These are phyloP conservation scores for Brachionus sp. DNA, from an alignment of 1,140 invertebrate genomes.

Conservation along the genomic window DNA sequence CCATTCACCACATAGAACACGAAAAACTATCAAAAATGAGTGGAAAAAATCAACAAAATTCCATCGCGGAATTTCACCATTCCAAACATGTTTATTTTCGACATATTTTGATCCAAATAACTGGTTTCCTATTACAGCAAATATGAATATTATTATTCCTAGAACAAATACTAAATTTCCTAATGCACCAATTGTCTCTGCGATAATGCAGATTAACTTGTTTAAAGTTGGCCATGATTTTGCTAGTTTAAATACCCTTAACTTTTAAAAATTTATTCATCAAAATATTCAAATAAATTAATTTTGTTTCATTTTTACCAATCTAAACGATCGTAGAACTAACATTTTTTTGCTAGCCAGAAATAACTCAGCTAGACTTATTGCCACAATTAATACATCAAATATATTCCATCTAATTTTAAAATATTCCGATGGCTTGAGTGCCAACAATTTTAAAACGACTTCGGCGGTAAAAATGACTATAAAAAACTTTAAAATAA, in stretches of 20 bases:
- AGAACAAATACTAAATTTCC: constrained; percentile 95
- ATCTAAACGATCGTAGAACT: constrained; percentile 90
- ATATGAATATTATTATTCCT: constrained; percentile 97
- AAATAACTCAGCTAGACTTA: constrained; percentile 88
- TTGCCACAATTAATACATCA: constrained; percentile 92
- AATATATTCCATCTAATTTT: constrained; percentile 99
- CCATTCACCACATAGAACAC: constrained; percentile 96
- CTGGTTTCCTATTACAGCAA: constrained; percentile 97
- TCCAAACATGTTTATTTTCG: constrained; percentile 48
- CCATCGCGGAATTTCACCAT: constrained; percentile 63
- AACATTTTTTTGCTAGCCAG: constrained; percentile 85
- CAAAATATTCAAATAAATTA: not conserved
- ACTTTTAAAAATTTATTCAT: constrained; percentile 65
- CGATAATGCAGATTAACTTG: constrained; percentile 96
- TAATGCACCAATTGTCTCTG: constrained; percentile 90
- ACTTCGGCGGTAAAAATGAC: constrained; percentile 94
- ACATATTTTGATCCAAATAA: constrained; percentile 87
- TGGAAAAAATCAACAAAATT: constrained; percentile 96
- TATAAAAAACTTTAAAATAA: constrained; percentile 80
- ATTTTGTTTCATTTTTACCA: constrained; percentile 55
- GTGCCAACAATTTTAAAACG: constrained; percentile 84
- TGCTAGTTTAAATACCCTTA: constrained; percentile 96
- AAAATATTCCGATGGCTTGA: constrained; percentile 97
- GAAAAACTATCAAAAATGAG: constrained; percentile 97
- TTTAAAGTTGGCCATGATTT: constrained; percentile 98